Conservation (phyloP, 2,888 invertebrate species). For the Perizoma affinitatum region DNA sequence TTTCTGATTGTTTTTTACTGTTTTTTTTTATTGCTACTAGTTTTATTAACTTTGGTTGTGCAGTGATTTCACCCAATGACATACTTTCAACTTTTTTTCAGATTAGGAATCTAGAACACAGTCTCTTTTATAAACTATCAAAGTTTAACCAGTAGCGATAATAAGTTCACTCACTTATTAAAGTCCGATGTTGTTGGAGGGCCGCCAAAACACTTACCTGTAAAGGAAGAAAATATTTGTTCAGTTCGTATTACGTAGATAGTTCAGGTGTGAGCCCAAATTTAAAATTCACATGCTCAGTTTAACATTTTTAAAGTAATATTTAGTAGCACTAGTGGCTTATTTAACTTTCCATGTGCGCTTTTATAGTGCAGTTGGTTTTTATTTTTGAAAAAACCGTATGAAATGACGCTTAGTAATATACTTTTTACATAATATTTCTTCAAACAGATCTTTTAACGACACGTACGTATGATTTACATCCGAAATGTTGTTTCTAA, state of each 20-base stretch:
- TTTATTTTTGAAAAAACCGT: too few species aligned
- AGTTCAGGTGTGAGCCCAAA: conserved; percentile 27
- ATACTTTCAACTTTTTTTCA: too few species aligned
- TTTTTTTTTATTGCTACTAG: too few species aligned
- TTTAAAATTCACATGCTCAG: conserved; percentile 31
- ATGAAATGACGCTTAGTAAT: too few species aligned
- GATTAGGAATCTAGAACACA: neutral
- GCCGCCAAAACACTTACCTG: conserved; percentile 47
- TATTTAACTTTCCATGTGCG: conserved; percentile 1
- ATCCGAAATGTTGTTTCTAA: too few species aligned
- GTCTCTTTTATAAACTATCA: conserved; percentile 9
- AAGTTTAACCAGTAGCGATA: conserved; percentile 37
- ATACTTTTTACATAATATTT: too few species aligned
- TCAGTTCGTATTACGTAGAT: conserved; percentile 32
- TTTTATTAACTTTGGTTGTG: too few species aligned
- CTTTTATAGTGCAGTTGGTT: neutral
- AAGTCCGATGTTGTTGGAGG: conserved; percentile 41
- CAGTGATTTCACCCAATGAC: too few species aligned
- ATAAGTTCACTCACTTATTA: conserved; percentile 55
- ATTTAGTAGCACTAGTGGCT: neutral
- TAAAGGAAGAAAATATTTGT: conserved; percentile 46
- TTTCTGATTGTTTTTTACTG: too few species aligned
- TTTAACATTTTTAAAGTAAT: conserved; percentile 20
- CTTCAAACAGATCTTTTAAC: too few species aligned
- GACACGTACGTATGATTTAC: too few species aligned